Conservation (phyloP, 2,113 vertebrate genomes). For the Corynorhinus townsendii region DNA sequence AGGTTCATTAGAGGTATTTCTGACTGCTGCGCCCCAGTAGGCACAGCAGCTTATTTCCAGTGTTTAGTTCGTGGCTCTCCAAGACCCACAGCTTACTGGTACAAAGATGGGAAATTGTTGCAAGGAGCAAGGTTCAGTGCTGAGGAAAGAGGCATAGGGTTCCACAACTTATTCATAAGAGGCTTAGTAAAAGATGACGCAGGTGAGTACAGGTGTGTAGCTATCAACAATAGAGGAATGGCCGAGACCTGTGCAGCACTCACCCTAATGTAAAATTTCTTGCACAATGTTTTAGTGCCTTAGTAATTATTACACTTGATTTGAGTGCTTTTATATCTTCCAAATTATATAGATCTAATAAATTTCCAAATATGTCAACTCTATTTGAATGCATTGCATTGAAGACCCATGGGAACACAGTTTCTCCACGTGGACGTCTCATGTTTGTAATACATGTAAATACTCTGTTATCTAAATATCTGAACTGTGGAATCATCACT, state of each 20-base stretch:
- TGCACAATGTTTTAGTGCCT: not conserved
- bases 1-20: constrained; percentile 88
- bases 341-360: not conserved
- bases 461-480: constrained; percentile 63
- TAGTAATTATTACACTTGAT: not conserved
- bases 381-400: not conserved
- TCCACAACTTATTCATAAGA: constrained; percentile 89
- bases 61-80: constrained; percentile 92
- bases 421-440: constrained; percentile 39
- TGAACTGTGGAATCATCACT: constrained; percentile 35
- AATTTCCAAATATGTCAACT: not conserved
- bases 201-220: constrained; percentile 92
- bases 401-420: not conserved
- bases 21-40: constrained; percentile 85
- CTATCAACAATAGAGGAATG: constrained; percentile 87
- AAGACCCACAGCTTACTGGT: constrained; percentile 87
- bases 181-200: constrained; percentile 85
- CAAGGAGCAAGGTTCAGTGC: constrained; percentile 86
- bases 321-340: not conserved
- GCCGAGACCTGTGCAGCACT: constrained; percentile 86
- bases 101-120: constrained; percentile 86
- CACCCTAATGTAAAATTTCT: constrained; percentile 81
- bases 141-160: constrained; percentile 88
- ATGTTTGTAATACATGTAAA: constrained; percentile 73
- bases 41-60: constrained; percentile 89